Conservation (phyloP, 2,888 invertebrate species). For the Lissocephala sabroskyi region DNA sequence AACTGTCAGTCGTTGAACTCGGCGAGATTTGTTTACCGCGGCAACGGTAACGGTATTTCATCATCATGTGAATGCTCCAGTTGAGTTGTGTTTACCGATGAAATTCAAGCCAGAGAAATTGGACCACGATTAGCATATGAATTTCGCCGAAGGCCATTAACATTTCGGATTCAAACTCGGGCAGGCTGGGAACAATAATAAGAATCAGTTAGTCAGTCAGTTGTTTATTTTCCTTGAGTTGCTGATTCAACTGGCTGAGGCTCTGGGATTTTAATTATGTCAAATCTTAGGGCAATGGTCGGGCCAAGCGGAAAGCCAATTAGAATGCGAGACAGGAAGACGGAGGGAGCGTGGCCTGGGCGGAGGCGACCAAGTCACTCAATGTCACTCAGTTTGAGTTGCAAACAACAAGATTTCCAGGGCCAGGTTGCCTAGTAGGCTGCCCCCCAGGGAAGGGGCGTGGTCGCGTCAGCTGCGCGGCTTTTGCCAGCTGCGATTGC, state of each 20-base stretch:
- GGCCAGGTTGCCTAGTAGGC: slow-evolving; percentile 32
- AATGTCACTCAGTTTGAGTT: slow-evolving; percentile 40
- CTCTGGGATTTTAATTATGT: slow-evolving; percentile 50
- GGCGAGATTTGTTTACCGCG: slow-evolving; percentile 6
- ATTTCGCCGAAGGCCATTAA: neutral
- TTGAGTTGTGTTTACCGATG: neutral
- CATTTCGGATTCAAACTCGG: neutral
- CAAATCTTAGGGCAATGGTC: slow-evolving; percentile 37
- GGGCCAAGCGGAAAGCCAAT: slow-evolving; percentile 57
- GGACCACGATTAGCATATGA: slow-evolving; percentile 35
- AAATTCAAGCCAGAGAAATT: slow-evolving; percentile 38
- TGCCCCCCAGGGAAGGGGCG: too few relatives aligned
- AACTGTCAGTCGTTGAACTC: slow-evolving; percentile 37
- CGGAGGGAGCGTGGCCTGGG: neutral
- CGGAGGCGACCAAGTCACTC: slow-evolving; percentile 38
- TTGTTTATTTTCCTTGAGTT: neutral
- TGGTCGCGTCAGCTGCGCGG: slow-evolving; percentile 12
- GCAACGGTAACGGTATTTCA: slow-evolving; percentile 33
- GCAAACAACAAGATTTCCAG: neutral
- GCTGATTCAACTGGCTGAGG: slow-evolving; percentile 5
- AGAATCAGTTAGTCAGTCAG: too few relatives aligned
- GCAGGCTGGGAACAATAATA: too few relatives aligned
- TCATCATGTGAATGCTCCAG: slow-evolving; percentile 16
- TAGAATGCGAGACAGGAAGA: slow-evolving; percentile 44
- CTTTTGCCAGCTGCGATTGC: neutral